A percentile compares a stretch with the other conserved stretches of the same genome.
These are phyloP conservation scores for Acrocephalus kingi DNA, from an alignment of 2,113 vertebrate species.

Conservation along the genomic window DNA sequence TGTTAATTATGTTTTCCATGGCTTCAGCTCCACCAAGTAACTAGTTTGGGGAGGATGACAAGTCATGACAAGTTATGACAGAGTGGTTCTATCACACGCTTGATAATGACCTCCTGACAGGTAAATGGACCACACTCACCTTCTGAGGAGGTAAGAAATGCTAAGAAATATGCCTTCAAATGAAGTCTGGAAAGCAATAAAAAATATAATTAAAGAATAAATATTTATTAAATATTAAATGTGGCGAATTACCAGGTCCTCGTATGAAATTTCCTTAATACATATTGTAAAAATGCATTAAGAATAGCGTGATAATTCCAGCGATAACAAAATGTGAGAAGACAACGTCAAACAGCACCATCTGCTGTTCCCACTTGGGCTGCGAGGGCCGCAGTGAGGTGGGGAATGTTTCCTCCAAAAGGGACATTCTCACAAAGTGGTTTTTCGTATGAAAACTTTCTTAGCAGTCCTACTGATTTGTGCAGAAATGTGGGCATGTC, in stretches of 20 bases:
- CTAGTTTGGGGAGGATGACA: too few relatives aligned
- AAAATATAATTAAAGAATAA: background rate
- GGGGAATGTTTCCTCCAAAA: background rate
- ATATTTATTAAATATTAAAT: background rate
- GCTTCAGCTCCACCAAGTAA: background rate
- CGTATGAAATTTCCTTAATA: background rate
- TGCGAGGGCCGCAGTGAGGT: rapidly evolving
- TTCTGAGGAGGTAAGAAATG: background rate
- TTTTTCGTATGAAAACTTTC: background rate
- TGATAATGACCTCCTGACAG: background rate
- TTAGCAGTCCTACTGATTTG: background rate
- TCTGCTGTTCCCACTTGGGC: slow-evolving; percentile 9
- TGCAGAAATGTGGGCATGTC: background rate
- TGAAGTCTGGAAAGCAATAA: background rate
- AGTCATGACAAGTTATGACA: background rate
- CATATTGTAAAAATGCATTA: background rate
- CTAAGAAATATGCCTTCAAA: background rate
- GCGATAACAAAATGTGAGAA: background rate
- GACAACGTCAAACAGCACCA: slow-evolving; percentile 50
- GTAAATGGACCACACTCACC: background rate
- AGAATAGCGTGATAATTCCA: background rate
- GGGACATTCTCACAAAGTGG: background rate
- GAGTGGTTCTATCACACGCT: background rate
- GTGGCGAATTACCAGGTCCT: background rate
- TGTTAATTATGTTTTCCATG: background rate